Evolutionary conservation across 2,797 vertebrate genomes (phyloP), one percentile per base, ranked within the genome.

Genomic region (Trematomus bernacchii): DNA sequence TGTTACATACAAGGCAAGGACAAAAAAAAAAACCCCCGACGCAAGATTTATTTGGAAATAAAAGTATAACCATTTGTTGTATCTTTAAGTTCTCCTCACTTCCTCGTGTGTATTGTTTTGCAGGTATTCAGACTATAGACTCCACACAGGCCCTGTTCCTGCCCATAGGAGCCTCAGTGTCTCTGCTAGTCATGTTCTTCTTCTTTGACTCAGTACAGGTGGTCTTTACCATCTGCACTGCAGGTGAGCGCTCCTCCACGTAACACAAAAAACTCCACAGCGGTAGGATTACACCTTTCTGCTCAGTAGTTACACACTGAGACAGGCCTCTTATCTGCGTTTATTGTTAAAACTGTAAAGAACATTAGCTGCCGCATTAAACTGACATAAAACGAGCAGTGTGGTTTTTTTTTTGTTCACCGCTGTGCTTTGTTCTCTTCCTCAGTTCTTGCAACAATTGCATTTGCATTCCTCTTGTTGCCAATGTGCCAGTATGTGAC

Each of bases 401-500:
- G 15, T 3, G 33, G 63, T 61, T 83, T 53, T 80, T 30, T 62
- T 30, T 64, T 40, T 19, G 82, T 84, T 88, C 73, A 87, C 68
- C 69, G 69, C 69, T 78, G 53, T 86, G 47, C 62, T 88, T 68
- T 88, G 46, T 71, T 79, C 68, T 76, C 76, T 83, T 93, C 77
- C 84, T 19, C 90, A 99, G 98, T 99, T 93, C 96, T 99, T 82
- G 98, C 98, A 84, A 99, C 98, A 71, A 99, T 99, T 93, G 98
- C 98, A 59, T 99, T 99, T 88, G 98, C 98, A 91, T 99, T 99
- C 91, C 98, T 99, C 68, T 95, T 99, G 91, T 94, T 99, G 94
- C 98, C 98, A 65, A 99, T 99, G 98, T 99, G 98, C 96, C 98
- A 99, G 97, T 99, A 99, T 95, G 96, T 99, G 96, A 99, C 98